Base-by-base conservation (phyloP, 2,113 vertebrate genomes). In the Cervus canadensis region DNA sequence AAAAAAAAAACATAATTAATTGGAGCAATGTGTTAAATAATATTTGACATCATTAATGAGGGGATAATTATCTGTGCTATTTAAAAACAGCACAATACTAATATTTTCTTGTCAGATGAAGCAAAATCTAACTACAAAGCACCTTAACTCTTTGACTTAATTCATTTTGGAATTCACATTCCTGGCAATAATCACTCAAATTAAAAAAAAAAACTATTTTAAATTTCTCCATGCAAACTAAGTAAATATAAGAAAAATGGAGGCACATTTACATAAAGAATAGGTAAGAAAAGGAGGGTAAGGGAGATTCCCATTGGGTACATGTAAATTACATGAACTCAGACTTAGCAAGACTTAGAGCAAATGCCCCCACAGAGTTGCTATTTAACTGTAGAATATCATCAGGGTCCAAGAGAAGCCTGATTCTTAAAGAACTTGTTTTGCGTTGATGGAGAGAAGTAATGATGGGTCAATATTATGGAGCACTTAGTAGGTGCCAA, bases 21-120 rank as follows among this genome's bases (percentile, higher is more conserved):
- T 96, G 74, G 92, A 96, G 56, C 84, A 83, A 89, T 91, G 88
- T 96, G 95, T 97, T 97, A 96, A 96, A 92, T 97, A 97, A 97
- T 97, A 97, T 98, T 97, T 98, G 90, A 91, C 89, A 97, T 95
- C 94, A 96, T 98, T 98, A 97, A 98, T 94, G 90, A 97, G 96
- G 82, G 71, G 90, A 95, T 98, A 98, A 98, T 98, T 97, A 95
- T 59, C 81, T 74, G 48, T 89, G 95, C 93, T 97, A 97, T 96
- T 98, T 97, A 84, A 97, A 98, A 97, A 94, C 76, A 95, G 17
- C 33, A 97, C 59, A 87, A 94, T 95, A 88, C 57, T 89, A 97
- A 95, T 98, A 97, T 97, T 97, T 97, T 96, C 96, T 94, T 93
- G 87, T 74, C 87, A 97, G 97, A 95, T 92, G 85, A 97, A 88